phyloP scores from a whole-genome alignment of 2,888 invertebrate genomes.

The Merodon equestris region DNA sequence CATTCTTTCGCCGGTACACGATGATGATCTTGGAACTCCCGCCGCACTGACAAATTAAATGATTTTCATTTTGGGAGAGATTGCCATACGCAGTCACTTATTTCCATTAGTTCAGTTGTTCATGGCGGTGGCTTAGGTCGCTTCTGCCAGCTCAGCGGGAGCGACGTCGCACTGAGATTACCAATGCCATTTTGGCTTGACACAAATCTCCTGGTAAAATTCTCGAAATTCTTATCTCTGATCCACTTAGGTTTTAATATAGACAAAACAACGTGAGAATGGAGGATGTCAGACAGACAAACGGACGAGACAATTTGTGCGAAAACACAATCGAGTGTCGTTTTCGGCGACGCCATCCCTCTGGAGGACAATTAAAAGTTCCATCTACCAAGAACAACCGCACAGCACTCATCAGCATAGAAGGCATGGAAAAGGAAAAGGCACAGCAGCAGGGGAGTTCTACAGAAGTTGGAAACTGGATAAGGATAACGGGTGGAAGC shows the following conservation, averaged over 20 bases:
- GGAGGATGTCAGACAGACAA: conserved; percentile 1
- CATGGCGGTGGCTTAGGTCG: conserved; percentile 28
- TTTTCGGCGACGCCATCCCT: conserved; percentile 24
- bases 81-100: conserved; percentile 37
- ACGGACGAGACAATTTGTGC: not conserved
- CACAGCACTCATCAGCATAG: conserved; percentile 1
- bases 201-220: conserved; percentile 56
- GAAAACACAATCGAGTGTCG: conserved; percentile 39
- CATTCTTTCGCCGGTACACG: too few species aligned
- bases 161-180: conserved; percentile 29
- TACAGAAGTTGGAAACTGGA: too few species aligned
- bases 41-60: conserved; percentile 56
- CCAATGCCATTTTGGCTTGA: conserved; percentile 28
- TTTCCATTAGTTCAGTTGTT: conserved; percentile 19
- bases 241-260: conserved; percentile 65
- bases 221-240: conserved; percentile 64
- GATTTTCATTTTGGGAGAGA: conserved; percentile 45
- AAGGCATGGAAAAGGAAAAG: too few species aligned
- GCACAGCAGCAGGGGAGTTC: too few species aligned
- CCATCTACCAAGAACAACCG: conserved; percentile 22
- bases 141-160: too few species aligned
- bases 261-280: conserved; percentile 47
- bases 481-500: conserved; percentile 34
- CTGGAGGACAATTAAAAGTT: conserved; percentile 64
- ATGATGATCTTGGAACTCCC: too few species aligned